Conservation (phyloP, 2,797 vertebrate genomes). For the Erpetoichthys calabaricus region DNA sequence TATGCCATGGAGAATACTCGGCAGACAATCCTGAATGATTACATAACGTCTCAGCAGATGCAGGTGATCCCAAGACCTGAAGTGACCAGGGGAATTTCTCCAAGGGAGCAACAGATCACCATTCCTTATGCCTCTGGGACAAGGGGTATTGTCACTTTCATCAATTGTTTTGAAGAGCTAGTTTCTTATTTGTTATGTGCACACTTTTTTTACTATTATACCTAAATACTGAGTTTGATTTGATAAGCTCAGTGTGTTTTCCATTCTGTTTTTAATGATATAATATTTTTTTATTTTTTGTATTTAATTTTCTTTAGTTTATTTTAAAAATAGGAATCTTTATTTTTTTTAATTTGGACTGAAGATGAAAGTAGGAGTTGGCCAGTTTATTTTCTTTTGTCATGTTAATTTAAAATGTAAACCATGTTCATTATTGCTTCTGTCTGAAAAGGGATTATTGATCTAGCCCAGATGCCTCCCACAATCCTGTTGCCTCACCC, state of each 20-base stretch:
- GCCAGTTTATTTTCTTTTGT: no score
- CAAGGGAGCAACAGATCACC: conserved; percentile 72
- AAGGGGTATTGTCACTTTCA: conserved; percentile 53
- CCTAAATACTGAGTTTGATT: background rate
- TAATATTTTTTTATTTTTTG: conserved; percentile 6
- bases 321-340: conserved; percentile 6
- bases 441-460: conserved; percentile 95
- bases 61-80: conserved; percentile 85
- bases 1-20: conserved; percentile 97
- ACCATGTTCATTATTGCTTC: conserved; percentile 49
- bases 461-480: conserved; percentile 97
- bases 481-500: conserved; percentile 97
- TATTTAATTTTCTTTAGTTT: conserved; percentile 27
- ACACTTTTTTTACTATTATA: background rate
- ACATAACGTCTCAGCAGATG: conserved; percentile 98
- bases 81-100: conserved; percentile 73
- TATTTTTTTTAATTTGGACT: background rate
- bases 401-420: no score
- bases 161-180: background rate
- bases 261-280: conserved; percentile 3
- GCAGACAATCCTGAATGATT: conserved; percentile 97
- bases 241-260: background rate
- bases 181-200: background rate
- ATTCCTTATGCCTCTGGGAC: conserved; percentile 69
- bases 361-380: background rate